These are phyloP conservation scores for Ectropis crepuscularia DNA, from an alignment of 2,888 invertebrate species.

Conservation along the genomic window DNA sequence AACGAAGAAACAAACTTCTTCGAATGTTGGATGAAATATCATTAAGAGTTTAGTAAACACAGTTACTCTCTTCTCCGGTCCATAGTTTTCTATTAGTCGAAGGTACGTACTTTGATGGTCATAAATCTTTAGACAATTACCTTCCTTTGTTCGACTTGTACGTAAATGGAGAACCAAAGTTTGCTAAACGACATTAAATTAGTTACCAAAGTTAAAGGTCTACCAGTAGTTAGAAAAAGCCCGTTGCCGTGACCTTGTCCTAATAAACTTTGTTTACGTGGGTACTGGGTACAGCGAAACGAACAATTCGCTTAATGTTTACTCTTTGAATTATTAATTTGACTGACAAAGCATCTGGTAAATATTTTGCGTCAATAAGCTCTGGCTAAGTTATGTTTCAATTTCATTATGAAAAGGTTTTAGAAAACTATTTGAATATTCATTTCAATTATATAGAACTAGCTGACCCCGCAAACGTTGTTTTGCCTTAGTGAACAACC, in stretches of 20 bases:
- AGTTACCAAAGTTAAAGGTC: conserved; percentile 51
- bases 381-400: conserved; percentile 2
- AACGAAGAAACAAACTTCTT: conserved; percentile 14
- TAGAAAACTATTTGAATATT: neutral
- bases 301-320: conserved; percentile 28
- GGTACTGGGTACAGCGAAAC: conserved; percentile 19
- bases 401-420: neutral
- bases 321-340: conserved; percentile 22
- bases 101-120: conserved; percentile 20
- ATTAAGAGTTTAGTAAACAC: conserved; percentile 23
- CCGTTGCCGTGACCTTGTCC: conserved; percentile 42
- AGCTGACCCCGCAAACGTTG: no score
- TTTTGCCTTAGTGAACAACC: no score
- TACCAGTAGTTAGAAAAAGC: conserved; percentile 53
- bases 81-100: conserved; percentile 30
- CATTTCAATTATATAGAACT: neutral
- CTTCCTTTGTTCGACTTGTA: conserved; percentile 35
- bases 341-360: conserved; percentile 8
- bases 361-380: conserved; percentile 7
- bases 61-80: conserved; percentile 25
- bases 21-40: conserved; percentile 19
- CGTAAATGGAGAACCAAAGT: conserved; percentile 47
- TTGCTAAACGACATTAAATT: conserved; percentile 59
- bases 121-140: conserved; percentile 44
- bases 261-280: conserved; percentile 30